These are phyloP conservation scores for Oligia fasciuncula DNA, from an alignment of 2,888 invertebrate species.

Conservation along the genomic window DNA sequence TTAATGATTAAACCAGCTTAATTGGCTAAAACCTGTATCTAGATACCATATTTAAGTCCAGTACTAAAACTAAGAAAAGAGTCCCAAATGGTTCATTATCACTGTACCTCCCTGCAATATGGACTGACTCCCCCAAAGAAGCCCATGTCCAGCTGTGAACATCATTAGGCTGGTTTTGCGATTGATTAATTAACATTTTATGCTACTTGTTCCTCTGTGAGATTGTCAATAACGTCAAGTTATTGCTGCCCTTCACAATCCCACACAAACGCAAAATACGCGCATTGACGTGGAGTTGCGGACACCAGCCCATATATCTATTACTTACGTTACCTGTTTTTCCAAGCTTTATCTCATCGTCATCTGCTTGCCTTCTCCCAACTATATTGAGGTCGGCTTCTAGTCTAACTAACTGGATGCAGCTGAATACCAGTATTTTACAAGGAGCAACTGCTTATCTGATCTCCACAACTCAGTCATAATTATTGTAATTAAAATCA, in stretches of 20 bases:
- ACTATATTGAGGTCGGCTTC: neutral
- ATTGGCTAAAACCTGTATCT: neutral
- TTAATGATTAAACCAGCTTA: neutral
- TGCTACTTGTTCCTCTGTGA: too few species aligned
- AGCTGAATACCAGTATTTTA: neutral
- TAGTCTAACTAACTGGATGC: neutral
- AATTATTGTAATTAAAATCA: too few species aligned
- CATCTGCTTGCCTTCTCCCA: neutral
- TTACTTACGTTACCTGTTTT: neutral
- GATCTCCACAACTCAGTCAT: neutral
- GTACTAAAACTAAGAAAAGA: neutral
- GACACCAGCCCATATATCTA: neutral
- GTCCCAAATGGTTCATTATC: neutral
- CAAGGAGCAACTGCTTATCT: neutral
- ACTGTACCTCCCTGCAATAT: too few species aligned
- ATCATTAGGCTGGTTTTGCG: neutral
- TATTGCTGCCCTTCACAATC: too few species aligned
- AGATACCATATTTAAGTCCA: neutral
- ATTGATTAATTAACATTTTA: too few species aligned
- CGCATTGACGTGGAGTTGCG: too few species aligned
- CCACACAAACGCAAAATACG: too few species aligned
- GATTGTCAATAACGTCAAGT: too few species aligned
- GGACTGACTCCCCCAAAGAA: neutral
- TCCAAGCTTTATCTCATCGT: slow-evolving; percentile 68
- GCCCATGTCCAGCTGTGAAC: neutral